Base-by-base conservation (phyloP, 2,888 invertebrate species). In the Cheilosia variabilis region DNA sequence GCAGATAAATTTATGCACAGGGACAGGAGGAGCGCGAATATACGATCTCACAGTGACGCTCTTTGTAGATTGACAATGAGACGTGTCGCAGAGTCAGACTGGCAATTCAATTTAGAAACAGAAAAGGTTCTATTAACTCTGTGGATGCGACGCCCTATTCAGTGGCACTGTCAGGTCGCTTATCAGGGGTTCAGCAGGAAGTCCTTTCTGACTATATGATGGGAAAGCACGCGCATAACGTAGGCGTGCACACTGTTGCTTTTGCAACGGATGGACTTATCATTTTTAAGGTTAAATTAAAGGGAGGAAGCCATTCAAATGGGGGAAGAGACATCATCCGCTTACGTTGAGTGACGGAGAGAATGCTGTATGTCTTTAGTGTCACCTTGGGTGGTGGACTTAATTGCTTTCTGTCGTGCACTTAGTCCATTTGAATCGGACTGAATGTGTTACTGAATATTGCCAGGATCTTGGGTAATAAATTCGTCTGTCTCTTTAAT, bases 51-150 rank as follows among this genome's bases (percentile, higher is more conserved):
- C 9, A 19, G 27, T n/a, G 37, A 37, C 24, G 65, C 24, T 41
- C 17, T n/a, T 55, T 17, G 13, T 9, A 43, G 57, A 34, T 45
- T 57, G 69, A 22, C 7, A 53, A 31, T 47, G 27, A 27, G 57
- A 69, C 57, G 13, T 37, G 58, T 60, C 50, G 24, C 60, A 41
- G 17, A 17, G 37, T 50, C 37, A 60, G 31, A 45, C 22, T 58
- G 69, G 71, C 60, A 60, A 71, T 60, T 71, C 60, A 71, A 71
- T 71, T 71, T 71, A 50, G 52, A 50, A 71, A 60, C 37, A 71
- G 50, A 71, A 71, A 71, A 71, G 60, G 41, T 58, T 50, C 71
- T 60, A 71, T 71, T 58, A 60, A 41, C 71, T 24, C 50, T 37
- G 52, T 52, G 37, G 24, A 50, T 47, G 43, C 19, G 62, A 4